Percentiles rank a stretch among this genome's conserved stretches.
Evolutionary conservation across 2,888 invertebrate species (phyloP).

Genomic region (Rosalia funebris): DNA sequence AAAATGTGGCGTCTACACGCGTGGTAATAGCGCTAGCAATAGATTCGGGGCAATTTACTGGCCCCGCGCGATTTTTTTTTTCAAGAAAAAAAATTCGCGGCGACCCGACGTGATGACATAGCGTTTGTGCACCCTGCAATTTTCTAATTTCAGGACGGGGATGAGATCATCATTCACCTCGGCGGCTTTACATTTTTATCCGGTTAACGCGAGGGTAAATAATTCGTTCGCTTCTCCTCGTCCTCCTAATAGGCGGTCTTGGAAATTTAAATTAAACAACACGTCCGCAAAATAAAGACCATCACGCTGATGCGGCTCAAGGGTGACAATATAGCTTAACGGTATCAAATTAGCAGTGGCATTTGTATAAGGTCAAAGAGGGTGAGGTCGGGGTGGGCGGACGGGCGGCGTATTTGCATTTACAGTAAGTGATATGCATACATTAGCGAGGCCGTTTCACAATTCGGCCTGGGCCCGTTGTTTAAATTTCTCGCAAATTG

Average conservation of each 20-base stretch:
- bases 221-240: not conserved
- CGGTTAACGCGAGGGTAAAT: not conserved
- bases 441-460: too few species aligned
- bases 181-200: not conserved
- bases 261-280: not conserved
- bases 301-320: conserved; percentile 17
- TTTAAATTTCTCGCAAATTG: conserved; percentile 30
- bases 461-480: too few species aligned
- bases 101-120: too few species aligned
- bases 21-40: too few species aligned
- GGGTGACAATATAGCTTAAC: conserved; percentile 52
- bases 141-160: too few species aligned
- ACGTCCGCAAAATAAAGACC: not conserved
- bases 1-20: too few species aligned
- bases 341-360: conserved; percentile 62
- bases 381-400: conserved; percentile 51
- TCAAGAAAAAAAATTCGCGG: not conserved
- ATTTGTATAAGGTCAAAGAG: conserved; percentile 59
- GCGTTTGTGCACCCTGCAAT: too few species aligned
- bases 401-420: conserved; percentile 55
- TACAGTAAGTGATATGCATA: conserved; percentile 62
- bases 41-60: too few species aligned
- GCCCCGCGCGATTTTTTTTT: not conserved
- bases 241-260: not conserved
- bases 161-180: not conserved